Evolutionary conservation across 92 coral and sea anemone species (phyloP).

Genomic region (Phenganax stokvisi): DNA sequence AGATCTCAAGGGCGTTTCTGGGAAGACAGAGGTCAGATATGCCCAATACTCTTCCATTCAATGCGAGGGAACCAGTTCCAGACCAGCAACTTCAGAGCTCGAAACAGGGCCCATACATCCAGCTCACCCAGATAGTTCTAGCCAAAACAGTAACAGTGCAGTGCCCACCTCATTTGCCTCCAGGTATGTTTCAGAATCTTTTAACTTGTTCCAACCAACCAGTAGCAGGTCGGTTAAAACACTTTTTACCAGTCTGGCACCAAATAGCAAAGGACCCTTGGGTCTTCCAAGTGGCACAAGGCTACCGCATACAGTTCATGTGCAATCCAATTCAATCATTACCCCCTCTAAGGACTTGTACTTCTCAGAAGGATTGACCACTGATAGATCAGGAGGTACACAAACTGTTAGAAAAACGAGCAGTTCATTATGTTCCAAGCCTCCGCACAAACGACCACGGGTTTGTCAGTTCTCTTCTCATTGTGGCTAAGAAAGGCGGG

Average conservation of each 20-base stretch:
- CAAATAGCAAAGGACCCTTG: slow-evolving; percentile 21
- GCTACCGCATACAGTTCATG: not conserved
- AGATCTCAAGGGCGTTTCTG: slow-evolving; percentile 47
- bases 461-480: slow-evolving; percentile 33
- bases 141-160: slow-evolving; percentile 30
- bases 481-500: slow-evolving; percentile 41
- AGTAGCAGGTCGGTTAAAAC: slow-evolving; percentile 43
- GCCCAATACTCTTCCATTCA: slow-evolving; percentile 32
- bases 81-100: slow-evolving; percentile 32
- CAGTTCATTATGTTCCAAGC: slow-evolving; percentile 48
- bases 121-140: slow-evolving; percentile 35
- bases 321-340: not conserved
- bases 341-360: slow-evolving; percentile 11
- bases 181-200: slow-evolving; percentile 40
- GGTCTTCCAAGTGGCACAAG: slow-evolving; percentile 19
- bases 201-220: slow-evolving; percentile 28
- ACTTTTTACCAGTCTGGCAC: slow-evolving; percentile 35
- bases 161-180: slow-evolving; percentile 5
- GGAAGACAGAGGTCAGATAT: slow-evolving; percentile 30
- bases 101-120: slow-evolving; percentile 36
- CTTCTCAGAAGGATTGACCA: slow-evolving; percentile 34
- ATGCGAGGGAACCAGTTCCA: slow-evolving; percentile 19
- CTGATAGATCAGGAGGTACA: slow-evolving; percentile 56
- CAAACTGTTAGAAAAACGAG: slow-evolving; percentile 48
- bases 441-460: slow-evolving; percentile 31